Percentiles rank a stretch among this genome's conserved stretches.
Conservation (phyloP, 2,888 invertebrate genomes). For the Ypsolopha sequella region DNA sequence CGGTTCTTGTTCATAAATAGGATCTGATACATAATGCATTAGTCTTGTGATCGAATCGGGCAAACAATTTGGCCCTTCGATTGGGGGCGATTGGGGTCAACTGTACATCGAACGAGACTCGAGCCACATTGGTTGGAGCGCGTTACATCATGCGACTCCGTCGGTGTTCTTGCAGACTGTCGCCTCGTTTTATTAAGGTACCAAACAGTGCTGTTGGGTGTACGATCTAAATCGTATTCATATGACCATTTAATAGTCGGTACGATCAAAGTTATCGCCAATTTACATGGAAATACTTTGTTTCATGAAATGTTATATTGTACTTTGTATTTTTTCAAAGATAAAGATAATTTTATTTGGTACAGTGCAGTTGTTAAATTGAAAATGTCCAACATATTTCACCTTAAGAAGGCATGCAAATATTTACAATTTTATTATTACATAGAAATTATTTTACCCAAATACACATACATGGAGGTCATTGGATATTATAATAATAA, state of each 20-base stretch:
- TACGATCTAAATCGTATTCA: slow-evolving; percentile 14
- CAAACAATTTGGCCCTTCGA: slow-evolving; percentile 66
- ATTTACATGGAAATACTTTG: neutral
- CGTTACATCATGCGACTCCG: slow-evolving; percentile 46
- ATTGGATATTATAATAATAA: too few relatives aligned
- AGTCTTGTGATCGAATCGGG: slow-evolving; percentile 40
- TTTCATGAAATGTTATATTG: neutral
- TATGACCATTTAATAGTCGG: neutral
- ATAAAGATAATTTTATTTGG: too few relatives aligned
- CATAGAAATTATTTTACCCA: too few relatives aligned
- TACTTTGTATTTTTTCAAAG: too few relatives aligned
- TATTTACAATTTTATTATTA: too few relatives aligned
- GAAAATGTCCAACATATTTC: too few relatives aligned
- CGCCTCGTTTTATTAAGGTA: slow-evolving; percentile 28
- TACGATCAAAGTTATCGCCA: neutral
- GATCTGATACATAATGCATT: slow-evolving; percentile 10
- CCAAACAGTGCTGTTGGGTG: slow-evolving; percentile 26
- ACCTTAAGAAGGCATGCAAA: too few relatives aligned
- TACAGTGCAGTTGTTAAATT: too few relatives aligned
- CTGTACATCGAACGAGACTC: slow-evolving; percentile 52
- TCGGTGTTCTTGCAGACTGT: neutral
- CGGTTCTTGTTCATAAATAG: neutral
- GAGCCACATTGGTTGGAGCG: slow-evolving; percentile 24
- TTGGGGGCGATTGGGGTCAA: slow-evolving; percentile 68
- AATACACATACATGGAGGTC: too few relatives aligned